phyloP scores from a whole-genome alignment of 2,113 vertebrate genomes.

The Centropus bengalensis region DNA sequence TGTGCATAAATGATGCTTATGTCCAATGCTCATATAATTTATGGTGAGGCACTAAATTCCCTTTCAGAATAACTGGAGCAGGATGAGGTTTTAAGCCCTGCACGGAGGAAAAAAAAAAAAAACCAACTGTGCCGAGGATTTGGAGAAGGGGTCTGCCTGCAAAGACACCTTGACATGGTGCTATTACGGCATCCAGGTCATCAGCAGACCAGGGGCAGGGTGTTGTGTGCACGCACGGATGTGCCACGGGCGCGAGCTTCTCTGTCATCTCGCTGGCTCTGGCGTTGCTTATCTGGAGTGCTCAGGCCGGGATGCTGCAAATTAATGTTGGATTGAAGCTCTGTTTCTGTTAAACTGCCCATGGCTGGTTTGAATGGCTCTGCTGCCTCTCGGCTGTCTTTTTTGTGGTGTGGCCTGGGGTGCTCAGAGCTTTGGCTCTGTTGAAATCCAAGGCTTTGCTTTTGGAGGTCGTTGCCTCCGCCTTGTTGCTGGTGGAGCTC shows the following conservation, averaged over 20 bases:
- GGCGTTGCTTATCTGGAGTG: conserved; percentile 60
- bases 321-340: conserved; percentile 65
- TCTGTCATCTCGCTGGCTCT: conserved; percentile 47
- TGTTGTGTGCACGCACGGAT: background rate
- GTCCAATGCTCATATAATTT: conserved; percentile 28
- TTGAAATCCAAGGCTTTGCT: background rate
- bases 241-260: conserved; percentile 17
- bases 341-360: conserved; percentile 53
- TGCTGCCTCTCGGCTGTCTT: background rate
- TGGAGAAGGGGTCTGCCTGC: background rate
- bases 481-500: background rate
- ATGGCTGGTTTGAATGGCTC: conserved; percentile 49
- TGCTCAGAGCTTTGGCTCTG: background rate
- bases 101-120: background rate
- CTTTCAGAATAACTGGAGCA: conserved; percentile 35
- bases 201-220: background rate
- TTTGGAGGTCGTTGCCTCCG: background rate
- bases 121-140: background rate
- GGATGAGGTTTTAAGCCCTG: conserved; percentile 20
- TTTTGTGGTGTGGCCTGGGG: background rate
- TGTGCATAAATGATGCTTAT: conserved; percentile 52
- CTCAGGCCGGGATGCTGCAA: conserved; percentile 72
- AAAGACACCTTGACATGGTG: background rate
- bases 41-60: conserved; percentile 40
- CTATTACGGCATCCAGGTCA: background rate